Evolutionary conservation across 2,113 vertebrate genomes (phyloP).

Genomic region (Tringa solitaria): DNA sequence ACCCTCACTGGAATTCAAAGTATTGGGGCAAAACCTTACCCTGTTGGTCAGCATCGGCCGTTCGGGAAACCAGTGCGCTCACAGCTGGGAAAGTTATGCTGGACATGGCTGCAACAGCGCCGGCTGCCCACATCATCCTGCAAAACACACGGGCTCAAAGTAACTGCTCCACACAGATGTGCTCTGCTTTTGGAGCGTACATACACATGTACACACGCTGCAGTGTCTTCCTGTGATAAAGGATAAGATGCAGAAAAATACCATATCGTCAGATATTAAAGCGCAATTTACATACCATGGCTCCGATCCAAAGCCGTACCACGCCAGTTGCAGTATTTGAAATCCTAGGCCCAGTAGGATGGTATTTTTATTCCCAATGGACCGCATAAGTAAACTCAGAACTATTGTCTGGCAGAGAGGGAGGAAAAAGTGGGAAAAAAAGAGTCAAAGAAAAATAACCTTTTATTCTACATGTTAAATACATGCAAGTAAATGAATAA

Average conservation of each 20-base stretch:
- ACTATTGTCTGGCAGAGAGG: constrained; percentile 78
- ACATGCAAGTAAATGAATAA: not conserved
- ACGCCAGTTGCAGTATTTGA: constrained; percentile 86
- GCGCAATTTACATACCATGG: constrained; percentile 76
- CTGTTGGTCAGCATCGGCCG: constrained; percentile 87
- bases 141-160: not conserved
- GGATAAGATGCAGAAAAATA: not conserved
- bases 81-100: constrained; percentile 88
- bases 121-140: constrained; percentile 93
- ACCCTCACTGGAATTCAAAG: not conserved
- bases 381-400: constrained; percentile 88
- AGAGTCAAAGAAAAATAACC: not conserved
- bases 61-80: constrained; percentile 84
- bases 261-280: not conserved
- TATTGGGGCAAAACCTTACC: constrained; percentile 59
- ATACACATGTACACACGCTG: fast-evolving
- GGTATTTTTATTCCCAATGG: constrained; percentile 90
- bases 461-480: not conserved
- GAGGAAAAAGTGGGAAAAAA: not conserved
- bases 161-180: fast-evolving
- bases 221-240: not conserved
- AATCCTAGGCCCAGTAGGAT: constrained; percentile 87
- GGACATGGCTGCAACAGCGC: constrained; percentile 87
- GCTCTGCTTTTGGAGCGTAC: not conserved
- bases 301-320: constrained; percentile 89